Percentiles rank a stretch among this genome's conserved stretches.
These are phyloP conservation scores for Clarias magur DNA, from an alignment of 2,113 vertebrate genomes.

Conservation along the genomic window DNA sequence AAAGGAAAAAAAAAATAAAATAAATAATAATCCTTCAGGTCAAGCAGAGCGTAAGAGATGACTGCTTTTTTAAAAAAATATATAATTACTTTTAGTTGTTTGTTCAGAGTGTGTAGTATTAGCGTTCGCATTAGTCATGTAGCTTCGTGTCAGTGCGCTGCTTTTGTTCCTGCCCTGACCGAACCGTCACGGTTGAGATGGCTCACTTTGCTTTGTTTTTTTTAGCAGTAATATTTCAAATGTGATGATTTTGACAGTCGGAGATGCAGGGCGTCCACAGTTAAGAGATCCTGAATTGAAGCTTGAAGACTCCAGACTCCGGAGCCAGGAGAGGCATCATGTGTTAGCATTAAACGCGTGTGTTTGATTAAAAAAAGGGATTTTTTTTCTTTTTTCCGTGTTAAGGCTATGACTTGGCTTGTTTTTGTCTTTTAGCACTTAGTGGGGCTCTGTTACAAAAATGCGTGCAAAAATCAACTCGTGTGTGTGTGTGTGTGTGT, in stretches of 20 bases:
- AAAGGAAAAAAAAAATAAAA: not conserved
- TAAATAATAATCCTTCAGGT: not conserved
- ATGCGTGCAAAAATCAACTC: not conserved
- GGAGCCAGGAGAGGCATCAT: not conserved
- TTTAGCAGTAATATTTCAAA: not conserved
- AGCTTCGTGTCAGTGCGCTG: not conserved
- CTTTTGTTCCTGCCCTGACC: slow-evolving; percentile 6
- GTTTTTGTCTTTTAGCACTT: slow-evolving; percentile 56
- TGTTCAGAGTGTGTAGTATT: not conserved
- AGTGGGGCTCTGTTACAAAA: slow-evolving; percentile 68
- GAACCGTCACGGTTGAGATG: not conserved
- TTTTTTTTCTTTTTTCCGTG: not conserved
- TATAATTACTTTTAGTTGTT: not conserved
- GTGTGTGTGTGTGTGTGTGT: slow-evolving; percentile 80
- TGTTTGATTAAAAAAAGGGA: not conserved
- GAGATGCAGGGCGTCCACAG: no score
- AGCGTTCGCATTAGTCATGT: not conserved
- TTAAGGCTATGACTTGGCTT: not conserved
- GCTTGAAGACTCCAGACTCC: not conserved
- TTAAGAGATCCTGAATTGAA: not conserved
- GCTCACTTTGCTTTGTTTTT: not conserved
- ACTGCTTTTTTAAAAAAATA: not conserved
- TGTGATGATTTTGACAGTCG: not conserved
- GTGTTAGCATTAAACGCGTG: not conserved
- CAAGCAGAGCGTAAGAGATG: not conserved